phyloP scores from a whole-genome alignment of 2,113 vertebrate species.

The Sorex fumeus region DNA sequence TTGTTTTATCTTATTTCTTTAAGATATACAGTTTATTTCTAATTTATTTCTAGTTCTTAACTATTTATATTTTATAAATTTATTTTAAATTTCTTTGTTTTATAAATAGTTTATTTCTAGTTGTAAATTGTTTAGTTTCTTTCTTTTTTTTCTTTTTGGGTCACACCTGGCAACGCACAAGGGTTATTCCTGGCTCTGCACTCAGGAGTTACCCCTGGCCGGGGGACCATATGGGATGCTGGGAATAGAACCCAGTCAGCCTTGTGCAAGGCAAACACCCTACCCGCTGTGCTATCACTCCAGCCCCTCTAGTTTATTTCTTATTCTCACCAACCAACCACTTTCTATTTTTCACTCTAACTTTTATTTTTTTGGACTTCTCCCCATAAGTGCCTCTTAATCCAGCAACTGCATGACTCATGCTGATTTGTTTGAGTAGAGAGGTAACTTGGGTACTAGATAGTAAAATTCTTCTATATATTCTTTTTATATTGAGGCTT shows the following conservation, averaged over 20 bases:
- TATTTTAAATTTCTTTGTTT: background rate
- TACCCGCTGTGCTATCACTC: no score
- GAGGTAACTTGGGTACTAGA: background rate
- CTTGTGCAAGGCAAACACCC: no score
- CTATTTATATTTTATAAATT: no score
- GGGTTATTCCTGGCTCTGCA: no score
- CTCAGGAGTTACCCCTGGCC: no score
- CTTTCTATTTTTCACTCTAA: constrained; percentile 40
- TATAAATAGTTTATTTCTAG: no score
- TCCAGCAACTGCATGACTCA: background rate
- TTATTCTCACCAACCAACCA: background rate
- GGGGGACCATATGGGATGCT: no score
- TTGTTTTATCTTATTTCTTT: background rate
- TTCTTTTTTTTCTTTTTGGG: no score
- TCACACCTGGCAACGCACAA: no score
- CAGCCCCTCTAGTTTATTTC: background rate
- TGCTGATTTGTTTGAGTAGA: background rate
- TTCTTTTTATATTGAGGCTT: constrained; percentile 9
- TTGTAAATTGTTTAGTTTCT: background rate
- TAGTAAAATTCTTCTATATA: background rate
- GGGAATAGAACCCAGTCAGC: no score
- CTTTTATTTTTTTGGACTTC: background rate
- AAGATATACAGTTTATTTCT: background rate
- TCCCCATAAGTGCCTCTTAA: background rate
- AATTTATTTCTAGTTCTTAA: no score